phyloP scores from a whole-genome alignment of 2,113 vertebrate genomes.

The cattle (Bos taurus) region DNA sequence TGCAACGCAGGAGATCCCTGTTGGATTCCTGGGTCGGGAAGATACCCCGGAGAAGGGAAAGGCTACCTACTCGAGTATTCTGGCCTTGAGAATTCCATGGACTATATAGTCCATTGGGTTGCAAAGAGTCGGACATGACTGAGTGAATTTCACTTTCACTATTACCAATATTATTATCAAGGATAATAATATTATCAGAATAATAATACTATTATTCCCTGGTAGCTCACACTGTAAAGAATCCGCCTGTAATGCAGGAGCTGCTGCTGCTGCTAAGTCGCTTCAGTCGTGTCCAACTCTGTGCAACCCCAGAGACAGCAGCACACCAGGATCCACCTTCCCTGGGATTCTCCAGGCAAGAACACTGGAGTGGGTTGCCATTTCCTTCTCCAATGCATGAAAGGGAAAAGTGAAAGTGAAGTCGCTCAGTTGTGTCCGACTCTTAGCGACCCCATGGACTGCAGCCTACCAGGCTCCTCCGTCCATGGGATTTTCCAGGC shows the following conservation, averaged over 20 bases:
- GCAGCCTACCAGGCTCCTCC: no score
- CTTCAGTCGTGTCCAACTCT: no score
- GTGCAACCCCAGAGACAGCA: no score
- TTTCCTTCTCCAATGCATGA: no score
- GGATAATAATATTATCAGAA: not conserved
- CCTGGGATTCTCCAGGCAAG: no score
- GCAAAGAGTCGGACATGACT: not conserved
- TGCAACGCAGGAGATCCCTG: not conserved
- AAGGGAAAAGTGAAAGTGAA: no score
- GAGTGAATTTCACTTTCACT: not conserved
- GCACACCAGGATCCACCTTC: no score
- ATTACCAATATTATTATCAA: not conserved
- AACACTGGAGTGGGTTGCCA: no score
- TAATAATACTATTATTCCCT: not conserved
- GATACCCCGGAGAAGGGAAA: not conserved
- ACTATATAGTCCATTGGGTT: not conserved
- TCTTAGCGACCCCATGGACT: no score
- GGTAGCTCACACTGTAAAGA: not conserved
- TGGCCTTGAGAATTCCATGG: not conserved
- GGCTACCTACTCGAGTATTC: not conserved
- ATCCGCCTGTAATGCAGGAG: not conserved
- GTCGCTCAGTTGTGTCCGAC: no score
- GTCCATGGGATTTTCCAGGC: no score
- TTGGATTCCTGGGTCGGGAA: not conserved
- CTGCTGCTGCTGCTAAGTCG: no score